phyloP scores from a whole-genome alignment of 2,113 vertebrate species.

The Excalfactoria chinensis region DNA sequence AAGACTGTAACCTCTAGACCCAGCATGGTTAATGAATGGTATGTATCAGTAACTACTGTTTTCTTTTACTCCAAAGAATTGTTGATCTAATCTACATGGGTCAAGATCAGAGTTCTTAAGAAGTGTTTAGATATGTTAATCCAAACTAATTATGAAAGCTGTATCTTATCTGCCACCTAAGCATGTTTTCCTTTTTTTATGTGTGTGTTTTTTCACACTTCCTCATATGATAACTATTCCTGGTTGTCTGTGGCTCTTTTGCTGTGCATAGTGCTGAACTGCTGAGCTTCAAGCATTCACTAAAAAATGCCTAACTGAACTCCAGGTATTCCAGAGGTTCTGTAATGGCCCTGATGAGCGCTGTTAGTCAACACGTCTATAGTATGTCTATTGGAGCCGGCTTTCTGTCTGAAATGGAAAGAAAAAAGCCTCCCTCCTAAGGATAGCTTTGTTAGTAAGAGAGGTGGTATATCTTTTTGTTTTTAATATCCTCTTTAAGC shows the following conservation, averaged over 20 bases:
- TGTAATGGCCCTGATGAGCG: neutral
- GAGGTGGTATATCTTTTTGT: neutral
- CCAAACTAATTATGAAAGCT: neutral
- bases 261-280: neutral
- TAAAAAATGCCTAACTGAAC: neutral
- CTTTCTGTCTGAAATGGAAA: neutral
- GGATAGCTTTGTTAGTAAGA: neutral
- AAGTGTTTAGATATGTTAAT: neutral
- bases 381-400: neutral
- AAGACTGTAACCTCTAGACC: neutral
- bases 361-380: neutral
- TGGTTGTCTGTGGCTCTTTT: neutral
- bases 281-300: neutral
- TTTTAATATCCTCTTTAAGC: neutral
- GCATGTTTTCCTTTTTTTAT: neutral
- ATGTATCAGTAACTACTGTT: neutral
- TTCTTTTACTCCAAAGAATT: neutral
- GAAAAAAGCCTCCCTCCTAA: neutral
- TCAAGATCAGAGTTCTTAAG: neutral
- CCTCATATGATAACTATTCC: neutral
- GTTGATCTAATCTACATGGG: neutral
- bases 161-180: neutral
- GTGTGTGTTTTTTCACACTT: neutral
- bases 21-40: neutral
- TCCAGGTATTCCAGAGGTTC: neutral